Percentiles rank a stretch among this genome's conserved stretches.
These are phyloP conservation scores for Clarias macrocephalus DNA, from an alignment of 2,113 vertebrate genomes.

Conservation along the genomic window DNA sequence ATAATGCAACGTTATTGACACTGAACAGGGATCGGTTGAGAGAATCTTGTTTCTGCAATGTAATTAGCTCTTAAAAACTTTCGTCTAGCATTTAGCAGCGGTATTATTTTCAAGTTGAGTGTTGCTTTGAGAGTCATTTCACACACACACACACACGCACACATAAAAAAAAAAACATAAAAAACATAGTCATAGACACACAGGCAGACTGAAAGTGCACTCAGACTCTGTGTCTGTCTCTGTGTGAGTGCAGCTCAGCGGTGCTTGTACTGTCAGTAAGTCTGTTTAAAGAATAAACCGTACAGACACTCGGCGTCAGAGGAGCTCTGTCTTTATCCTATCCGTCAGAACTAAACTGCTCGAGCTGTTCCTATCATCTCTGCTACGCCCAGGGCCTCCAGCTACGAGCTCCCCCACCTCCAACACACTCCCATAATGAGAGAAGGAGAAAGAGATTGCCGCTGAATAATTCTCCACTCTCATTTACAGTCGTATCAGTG, in stretches of 20 bases:
- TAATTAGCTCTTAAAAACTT: background rate
- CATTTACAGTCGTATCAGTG: conserved; percentile 61
- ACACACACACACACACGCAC: background rate
- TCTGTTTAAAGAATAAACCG: conserved; percentile 60
- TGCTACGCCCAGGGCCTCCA: conserved; percentile 40
- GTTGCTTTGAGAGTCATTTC: conserved; percentile 24
- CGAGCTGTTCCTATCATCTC: conserved; percentile 43
- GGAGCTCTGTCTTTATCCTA: conserved; percentile 60
- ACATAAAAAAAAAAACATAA: too few species aligned
- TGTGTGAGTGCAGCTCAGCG: conserved; percentile 41
- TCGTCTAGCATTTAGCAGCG: background rate
- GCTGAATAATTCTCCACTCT: conserved; percentile 60
- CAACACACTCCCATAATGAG: conserved; percentile 56
- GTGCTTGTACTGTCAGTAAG: conserved; percentile 55
- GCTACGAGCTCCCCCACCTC: conserved; percentile 43
- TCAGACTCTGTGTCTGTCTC: conserved; percentile 21
- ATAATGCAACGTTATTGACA: background rate
- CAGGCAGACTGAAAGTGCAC: conserved; percentile 6
- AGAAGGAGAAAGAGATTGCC: conserved; percentile 50
- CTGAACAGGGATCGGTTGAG: background rate
- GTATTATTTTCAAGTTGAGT: conserved; percentile 3
- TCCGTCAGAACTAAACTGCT: conserved; percentile 54
- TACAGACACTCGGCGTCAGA: conserved; percentile 51
- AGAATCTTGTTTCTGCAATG: background rate
- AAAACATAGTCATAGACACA: background rate